Conservation (phyloP, 2,888 invertebrate genomes). For the Drosophila infuscata region DNA sequence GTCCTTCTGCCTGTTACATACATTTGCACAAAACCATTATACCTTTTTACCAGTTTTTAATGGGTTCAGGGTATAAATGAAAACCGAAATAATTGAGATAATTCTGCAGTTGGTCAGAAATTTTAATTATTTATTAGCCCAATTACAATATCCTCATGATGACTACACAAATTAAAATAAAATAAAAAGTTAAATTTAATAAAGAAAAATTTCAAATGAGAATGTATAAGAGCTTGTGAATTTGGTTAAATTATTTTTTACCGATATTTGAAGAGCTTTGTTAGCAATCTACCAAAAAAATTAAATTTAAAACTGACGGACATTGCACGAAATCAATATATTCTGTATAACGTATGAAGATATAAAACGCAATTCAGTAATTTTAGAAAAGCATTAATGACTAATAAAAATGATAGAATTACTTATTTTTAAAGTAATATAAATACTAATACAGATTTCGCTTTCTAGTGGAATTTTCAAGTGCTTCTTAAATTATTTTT, state of each 20-base stretch:
- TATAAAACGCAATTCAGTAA: background rate
- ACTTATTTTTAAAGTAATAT: background rate
- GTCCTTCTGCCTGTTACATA: background rate
- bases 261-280: no score
- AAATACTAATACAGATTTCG: background rate
- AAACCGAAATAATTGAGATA: background rate
- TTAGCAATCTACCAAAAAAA: no score
- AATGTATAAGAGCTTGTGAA: no score
- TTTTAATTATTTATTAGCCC: background rate
- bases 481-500: background rate
- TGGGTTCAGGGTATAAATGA: background rate
- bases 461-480: background rate
- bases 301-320: no score
- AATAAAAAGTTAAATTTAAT: background rate
- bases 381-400: no score
- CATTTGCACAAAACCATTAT: background rate
- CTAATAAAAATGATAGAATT: background rate
- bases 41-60: background rate
- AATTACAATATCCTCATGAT: background rate
- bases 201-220: background rate
- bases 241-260: no score
- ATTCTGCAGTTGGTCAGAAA: background rate
- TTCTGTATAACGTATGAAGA: background rate
- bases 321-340: background rate
- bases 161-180: background rate